Evolutionary conservation across 1,140 invertebrate genomes (phyloP).

Genomic region (Fopius arisanus): DNA sequence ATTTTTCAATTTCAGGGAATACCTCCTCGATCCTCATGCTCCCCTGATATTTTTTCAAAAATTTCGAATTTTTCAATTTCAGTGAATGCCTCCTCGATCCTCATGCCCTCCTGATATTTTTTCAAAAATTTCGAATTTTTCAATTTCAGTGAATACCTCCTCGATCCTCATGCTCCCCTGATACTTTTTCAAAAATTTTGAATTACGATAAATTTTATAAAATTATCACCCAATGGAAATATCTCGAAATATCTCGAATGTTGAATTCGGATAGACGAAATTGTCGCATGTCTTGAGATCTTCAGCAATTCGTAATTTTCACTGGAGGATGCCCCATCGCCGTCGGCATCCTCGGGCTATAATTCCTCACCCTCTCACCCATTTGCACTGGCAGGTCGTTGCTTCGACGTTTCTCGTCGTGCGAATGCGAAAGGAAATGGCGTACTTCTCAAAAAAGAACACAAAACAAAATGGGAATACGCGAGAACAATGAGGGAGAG

Average conservation of each 20-base stretch:
- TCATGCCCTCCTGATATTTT: no score
- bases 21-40: no score
- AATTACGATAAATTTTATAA: no score
- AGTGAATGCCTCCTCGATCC: no score
- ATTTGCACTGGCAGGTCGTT: conserved; percentile 1
- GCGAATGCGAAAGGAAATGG: conserved; percentile 30
- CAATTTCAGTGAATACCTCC: no score
- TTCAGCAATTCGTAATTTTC: neutral
- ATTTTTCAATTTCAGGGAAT: no score
- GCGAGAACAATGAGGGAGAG: conserved; percentile 38
- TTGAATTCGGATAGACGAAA: neutral
- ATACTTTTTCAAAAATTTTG: no score
- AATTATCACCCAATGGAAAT: neutral
- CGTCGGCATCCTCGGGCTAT: neutral
- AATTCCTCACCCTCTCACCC: neutral
- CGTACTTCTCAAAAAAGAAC: conserved; percentile 25
- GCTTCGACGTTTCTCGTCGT: conserved; percentile 17
- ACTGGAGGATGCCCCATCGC: neutral
- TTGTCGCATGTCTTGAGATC: neutral
- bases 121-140: no score
- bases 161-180: no score
- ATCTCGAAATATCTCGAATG: neutral
- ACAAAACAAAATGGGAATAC: conserved; percentile 14
- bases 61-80: no score
- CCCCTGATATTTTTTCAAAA: no score